Percentiles rank a stretch among this genome's conserved stretches.
Evolutionary conservation across 2,113 vertebrate species (phyloP).

Genomic region (Pteropus alecto): DNA sequence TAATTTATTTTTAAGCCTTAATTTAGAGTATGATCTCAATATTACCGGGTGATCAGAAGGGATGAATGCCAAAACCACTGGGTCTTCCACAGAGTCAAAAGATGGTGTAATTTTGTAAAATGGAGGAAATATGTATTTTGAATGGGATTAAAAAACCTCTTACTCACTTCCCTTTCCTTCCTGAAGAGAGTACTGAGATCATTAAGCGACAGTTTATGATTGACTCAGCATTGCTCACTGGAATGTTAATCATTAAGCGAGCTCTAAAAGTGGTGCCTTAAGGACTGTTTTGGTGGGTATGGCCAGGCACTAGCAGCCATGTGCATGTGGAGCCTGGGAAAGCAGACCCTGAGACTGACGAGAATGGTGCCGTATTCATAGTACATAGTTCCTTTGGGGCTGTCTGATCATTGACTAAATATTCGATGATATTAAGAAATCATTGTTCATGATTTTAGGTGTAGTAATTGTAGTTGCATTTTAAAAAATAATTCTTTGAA

Average conservation of each 20-base stretch:
- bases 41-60: neutral
- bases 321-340: neutral
- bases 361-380: neutral
- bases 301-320: neutral
- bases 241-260: neutral
- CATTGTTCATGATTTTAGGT: neutral
- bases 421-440: neutral
- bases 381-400: neutral
- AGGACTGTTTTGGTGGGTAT: neutral
- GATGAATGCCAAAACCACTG: neutral
- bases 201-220: neutral
- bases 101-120: neutral
- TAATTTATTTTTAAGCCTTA: neutral
- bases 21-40: neutral
- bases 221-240: conserved; percentile 7
- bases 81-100: neutral
- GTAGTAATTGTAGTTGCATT: neutral
- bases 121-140: neutral
- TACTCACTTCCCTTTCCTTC: conserved; percentile 42
- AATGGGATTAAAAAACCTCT: neutral
- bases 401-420: neutral
- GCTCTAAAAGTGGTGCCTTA: neutral
- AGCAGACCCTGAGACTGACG: accelerated
- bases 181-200: neutral
- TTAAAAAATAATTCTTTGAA: neutral